Percentiles rank a stretch among this genome's conserved stretches.
Evolutionary conservation across 2,797 vertebrate species (phyloP).

Genomic region (Apodemus agrarius): DNA sequence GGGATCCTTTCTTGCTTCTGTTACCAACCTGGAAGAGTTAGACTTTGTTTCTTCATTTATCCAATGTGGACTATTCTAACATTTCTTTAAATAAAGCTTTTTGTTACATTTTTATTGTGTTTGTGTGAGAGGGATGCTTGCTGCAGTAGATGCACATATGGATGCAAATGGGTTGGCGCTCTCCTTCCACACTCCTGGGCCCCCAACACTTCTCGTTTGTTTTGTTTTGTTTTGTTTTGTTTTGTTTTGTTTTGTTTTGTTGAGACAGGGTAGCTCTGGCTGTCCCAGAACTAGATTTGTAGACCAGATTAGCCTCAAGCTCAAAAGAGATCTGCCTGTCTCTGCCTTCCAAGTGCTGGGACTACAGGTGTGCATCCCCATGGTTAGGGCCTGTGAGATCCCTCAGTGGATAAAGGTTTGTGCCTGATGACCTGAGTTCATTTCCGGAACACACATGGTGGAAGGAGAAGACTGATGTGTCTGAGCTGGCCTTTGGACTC

Average conservation of each 20-base stretch:
- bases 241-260: too few relatives aligned
- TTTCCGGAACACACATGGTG: not conserved
- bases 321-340: not conserved
- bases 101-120: not conserved
- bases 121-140: not conserved
- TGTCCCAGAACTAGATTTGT: not conserved
- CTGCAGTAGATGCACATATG: too few relatives aligned
- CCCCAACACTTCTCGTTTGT: not conserved
- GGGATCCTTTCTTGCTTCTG: conserved; percentile 33
- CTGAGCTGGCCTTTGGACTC: not conserved
- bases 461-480: not conserved
- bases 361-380: not conserved
- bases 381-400: not conserved
- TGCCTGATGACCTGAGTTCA: not conserved
- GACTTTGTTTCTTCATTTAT: conserved; percentile 45
- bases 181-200: too few relatives aligned
- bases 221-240: not conserved
- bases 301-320: not conserved
- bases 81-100: not conserved
- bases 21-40: conserved; percentile 54
- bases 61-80: not conserved
- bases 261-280: not conserved
- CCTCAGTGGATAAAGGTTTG: not conserved
- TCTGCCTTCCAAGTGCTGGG: not conserved
- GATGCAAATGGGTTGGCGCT: not conserved